A percentile compares a stretch with the other conserved stretches of the same genome.
phyloP scores from a whole-genome alignment of 2,113 vertebrate species.

The Ia io region DNA sequence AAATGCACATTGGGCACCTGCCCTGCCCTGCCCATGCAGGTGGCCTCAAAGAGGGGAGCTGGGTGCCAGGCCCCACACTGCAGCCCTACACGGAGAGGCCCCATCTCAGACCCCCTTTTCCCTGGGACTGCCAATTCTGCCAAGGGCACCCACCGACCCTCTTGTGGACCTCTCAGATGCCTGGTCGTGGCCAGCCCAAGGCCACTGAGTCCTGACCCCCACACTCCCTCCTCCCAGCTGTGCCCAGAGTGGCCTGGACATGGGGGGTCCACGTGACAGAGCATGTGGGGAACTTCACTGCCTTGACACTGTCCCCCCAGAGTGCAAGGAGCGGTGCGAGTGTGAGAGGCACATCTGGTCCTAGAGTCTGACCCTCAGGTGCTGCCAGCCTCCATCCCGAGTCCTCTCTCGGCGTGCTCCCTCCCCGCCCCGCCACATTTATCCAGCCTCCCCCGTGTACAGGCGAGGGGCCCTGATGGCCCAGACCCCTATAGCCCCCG shows the following conservation, averaged over 20 bases:
- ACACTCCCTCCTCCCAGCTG: accelerated
- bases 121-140: accelerated
- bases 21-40: accelerated
- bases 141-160: not conserved
- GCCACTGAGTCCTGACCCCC: not conserved
- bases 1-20: accelerated
- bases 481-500: accelerated
- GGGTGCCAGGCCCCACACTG: accelerated
- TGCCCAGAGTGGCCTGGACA: not conserved
- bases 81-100: accelerated
- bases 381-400: too few relatives aligned
- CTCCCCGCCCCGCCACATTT: too few relatives aligned
- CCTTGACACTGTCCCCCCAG: not conserved
- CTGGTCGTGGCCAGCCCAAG: not conserved
- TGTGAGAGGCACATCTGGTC: accelerated
- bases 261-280: accelerated
- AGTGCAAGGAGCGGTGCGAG: not conserved
- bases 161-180: accelerated
- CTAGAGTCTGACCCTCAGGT: accelerated
- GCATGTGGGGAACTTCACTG: not conserved
- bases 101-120: too few relatives aligned
- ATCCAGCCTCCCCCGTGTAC: not conserved
- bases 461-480: accelerated
- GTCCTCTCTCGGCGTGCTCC: not conserved
- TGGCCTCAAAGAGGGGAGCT: accelerated